phyloP scores from a whole-genome alignment of 2,113 vertebrate genomes.

The Myanophis thanlyinensis region DNA sequence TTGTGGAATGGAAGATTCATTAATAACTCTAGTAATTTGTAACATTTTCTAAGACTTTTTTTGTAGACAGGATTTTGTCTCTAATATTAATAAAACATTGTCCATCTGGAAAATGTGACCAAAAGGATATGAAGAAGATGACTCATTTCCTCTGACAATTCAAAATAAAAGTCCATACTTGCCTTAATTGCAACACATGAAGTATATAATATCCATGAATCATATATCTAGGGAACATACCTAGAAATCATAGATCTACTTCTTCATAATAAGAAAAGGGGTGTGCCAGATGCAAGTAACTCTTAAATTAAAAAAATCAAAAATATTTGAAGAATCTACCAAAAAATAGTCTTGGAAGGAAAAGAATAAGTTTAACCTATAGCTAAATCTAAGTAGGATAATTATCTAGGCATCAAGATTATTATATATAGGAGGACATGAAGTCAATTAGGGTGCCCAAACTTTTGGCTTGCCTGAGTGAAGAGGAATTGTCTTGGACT shows the following conservation, averaged over 20 bases:
- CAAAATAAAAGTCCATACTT: conserved; percentile 1
- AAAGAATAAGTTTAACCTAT: not conserved
- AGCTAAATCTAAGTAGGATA: not conserved
- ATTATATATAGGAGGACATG: too few species aligned
- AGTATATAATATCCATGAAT: not conserved
- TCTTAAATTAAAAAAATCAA: not conserved
- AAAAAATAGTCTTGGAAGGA: not conserved
- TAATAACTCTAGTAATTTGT: not conserved
- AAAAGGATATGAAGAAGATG: not conserved
- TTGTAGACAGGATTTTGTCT: not conserved
- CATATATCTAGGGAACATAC: not conserved
- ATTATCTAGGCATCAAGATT: not conserved
- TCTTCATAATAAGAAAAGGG: not conserved
- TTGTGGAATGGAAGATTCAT: not conserved
- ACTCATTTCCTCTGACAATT: not conserved
- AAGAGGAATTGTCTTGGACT: not conserved
- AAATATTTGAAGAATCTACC: not conserved
- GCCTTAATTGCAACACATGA: not conserved
- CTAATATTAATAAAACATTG: not conserved
- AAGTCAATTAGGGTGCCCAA: too few species aligned
- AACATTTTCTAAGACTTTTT: not conserved
- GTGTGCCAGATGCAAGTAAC: not conserved
- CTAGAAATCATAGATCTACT: not conserved
- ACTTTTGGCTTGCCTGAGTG: not conserved
- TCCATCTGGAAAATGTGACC: not conserved